Conservation (phyloP, 2,888 invertebrate species). For the Stenoptilia bipunctidactyla region DNA sequence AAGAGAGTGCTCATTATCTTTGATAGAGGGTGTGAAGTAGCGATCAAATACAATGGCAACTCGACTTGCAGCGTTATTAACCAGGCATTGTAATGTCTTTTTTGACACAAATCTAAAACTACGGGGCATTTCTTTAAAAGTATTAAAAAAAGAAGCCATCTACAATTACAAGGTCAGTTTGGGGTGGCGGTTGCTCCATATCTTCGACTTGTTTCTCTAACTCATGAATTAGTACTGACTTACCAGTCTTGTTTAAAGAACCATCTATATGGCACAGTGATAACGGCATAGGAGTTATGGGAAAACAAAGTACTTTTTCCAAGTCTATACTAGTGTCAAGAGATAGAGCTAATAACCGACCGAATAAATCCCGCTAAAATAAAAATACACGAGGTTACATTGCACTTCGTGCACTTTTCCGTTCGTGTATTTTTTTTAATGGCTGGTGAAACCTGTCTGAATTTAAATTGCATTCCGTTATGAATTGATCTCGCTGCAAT, state of each 20-base stretch:
- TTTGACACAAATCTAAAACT: constrained; percentile 7
- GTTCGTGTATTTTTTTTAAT: constrained; percentile 7
- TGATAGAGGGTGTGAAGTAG: constrained; percentile 17
- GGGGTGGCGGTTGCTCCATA: constrained; percentile 3
- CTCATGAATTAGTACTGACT: constrained; percentile 2
- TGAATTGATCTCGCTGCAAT: constrained; percentile 8
- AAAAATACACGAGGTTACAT: constrained; percentile 11
- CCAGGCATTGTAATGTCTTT: constrained; percentile 4
- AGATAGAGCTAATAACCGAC: constrained; percentile 12
- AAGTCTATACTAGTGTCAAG: constrained; percentile 1
- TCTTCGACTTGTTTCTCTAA: constrained; percentile 5
- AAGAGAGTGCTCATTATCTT: constrained; percentile 16
- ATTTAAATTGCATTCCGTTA: constrained; percentile 14
- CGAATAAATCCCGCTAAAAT: constrained; percentile 14
- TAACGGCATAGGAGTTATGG: constrained; percentile 5
- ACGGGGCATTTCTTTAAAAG: constrained; percentile 11
- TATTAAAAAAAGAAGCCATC: constrained; percentile 14
- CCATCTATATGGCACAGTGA: constrained; percentile 10
- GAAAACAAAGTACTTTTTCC: constrained; percentile 4
- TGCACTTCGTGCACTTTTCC: no score
- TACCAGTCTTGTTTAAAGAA: constrained; percentile 7
- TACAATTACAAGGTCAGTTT: constrained; percentile 9
- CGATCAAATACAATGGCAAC: constrained; percentile 16
- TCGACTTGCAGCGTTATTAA: constrained; percentile 5
- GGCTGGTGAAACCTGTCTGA: constrained; percentile 13